Evolutionary conservation across 2,888 invertebrate species (phyloP).

Genomic region (Drosophila aldrichi): DNA sequence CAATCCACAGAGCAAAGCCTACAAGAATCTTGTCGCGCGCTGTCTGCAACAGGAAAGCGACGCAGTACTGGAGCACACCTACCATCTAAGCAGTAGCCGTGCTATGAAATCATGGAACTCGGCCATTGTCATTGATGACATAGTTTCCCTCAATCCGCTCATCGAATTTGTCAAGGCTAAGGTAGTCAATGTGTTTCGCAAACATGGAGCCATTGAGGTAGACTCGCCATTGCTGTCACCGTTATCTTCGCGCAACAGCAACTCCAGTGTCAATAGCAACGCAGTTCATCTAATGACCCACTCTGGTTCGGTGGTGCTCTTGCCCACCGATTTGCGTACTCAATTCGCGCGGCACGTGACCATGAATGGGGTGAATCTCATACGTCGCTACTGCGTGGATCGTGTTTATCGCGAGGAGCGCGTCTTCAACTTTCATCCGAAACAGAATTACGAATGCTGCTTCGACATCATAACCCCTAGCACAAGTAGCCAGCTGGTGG

Average conservation of each 20-base stretch:
- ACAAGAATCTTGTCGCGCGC: slow-evolving; percentile 88
- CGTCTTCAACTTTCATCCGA: slow-evolving; percentile 93
- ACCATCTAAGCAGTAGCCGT: slow-evolving; percentile 88
- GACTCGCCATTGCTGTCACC: slow-evolving; percentile 93
- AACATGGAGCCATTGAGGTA: slow-evolving; percentile 92
- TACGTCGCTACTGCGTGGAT: slow-evolving; percentile 94
- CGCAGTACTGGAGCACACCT: slow-evolving; percentile 89
- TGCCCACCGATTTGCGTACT: slow-evolving; percentile 93
- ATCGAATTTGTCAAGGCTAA: slow-evolving; percentile 85
- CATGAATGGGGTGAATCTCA: slow-evolving; percentile 90
- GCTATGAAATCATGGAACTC: slow-evolving; percentile 82
- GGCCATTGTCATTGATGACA: slow-evolving; percentile 82
- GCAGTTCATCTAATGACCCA: slow-evolving; percentile 94
- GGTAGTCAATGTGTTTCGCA: slow-evolving; percentile 88
- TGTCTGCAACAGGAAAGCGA: slow-evolving; percentile 85
- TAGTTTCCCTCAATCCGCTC: slow-evolving; percentile 84
- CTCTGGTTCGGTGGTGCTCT: slow-evolving; percentile 92
- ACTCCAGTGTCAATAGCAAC: slow-evolving; percentile 67
- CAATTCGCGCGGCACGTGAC: slow-evolving; percentile 94
- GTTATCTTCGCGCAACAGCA: slow-evolving; percentile 86
- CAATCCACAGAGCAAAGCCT: slow-evolving; percentile 92
- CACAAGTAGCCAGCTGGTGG: slow-evolving; percentile 90
- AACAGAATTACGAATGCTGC: slow-evolving; percentile 95
- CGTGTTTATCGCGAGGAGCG: slow-evolving; percentile 94
- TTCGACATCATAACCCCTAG: slow-evolving; percentile 96